A percentile compares a stretch with the other conserved stretches of the same genome.
phyloP scores from a whole-genome alignment of 2,888 invertebrate genomes.

The Beris morrisii region DNA sequence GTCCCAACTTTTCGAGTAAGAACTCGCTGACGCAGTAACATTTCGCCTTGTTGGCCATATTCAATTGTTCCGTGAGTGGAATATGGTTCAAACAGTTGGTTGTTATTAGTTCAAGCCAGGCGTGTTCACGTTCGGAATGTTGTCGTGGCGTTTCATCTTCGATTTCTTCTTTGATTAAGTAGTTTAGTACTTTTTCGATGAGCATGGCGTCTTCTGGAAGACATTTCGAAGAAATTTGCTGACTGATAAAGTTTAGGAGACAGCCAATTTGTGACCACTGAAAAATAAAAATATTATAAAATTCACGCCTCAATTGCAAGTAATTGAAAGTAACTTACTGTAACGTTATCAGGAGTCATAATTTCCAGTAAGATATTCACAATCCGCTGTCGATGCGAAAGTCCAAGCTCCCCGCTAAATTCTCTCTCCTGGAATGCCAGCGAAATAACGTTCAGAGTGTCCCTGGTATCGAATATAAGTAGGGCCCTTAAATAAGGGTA shows the following conservation, averaged over 20 bases:
- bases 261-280: conserved; percentile 61
- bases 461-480: conserved; percentile 79
- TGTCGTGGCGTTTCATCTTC: conserved; percentile 55
- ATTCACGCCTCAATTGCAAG: not conserved
- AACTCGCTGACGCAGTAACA: conserved; percentile 73
- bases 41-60: conserved; percentile 65
- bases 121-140: conserved; percentile 72
- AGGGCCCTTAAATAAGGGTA: conserved; percentile 75
- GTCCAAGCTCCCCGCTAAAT: conserved; percentile 72
- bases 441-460: conserved; percentile 82
- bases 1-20: conserved; percentile 64
- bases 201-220: conserved; percentile 57
- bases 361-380: conserved; percentile 77
- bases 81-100: conserved; percentile 64
- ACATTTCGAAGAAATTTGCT: conserved; percentile 62
- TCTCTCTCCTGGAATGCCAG: conserved; percentile 82
- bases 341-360: conserved; percentile 68
- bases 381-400: conserved; percentile 71
- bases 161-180: conserved; percentile 58
- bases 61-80: conserved; percentile 62
- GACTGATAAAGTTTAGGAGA: conserved; percentile 66
- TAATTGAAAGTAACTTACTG: conserved; percentile 57
- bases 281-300: conserved; percentile 34
- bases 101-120: conserved; percentile 69
- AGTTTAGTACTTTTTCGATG: conserved; percentile 64